Evolutionary conservation across 1,140 invertebrate species (phyloP), one percentile per base, ranked within the genome.

Genomic region (Pogonomyrmex californicus): DNA sequence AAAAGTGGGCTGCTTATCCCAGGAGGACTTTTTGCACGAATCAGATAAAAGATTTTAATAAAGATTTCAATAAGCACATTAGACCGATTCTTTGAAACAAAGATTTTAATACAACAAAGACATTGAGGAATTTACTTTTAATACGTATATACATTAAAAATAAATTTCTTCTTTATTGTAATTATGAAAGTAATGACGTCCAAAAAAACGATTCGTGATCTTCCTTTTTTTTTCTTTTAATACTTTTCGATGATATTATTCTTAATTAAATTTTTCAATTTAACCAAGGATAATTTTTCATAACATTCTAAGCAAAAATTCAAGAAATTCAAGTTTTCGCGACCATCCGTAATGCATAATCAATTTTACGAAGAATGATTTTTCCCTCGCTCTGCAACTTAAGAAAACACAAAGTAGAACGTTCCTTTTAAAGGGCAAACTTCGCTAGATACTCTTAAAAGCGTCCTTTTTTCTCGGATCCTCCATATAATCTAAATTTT

Each of bases 1-100:
- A 90, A 73, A 90, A 88, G 77, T 87, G 85, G 47, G 54, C 73
- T 91, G 79, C 82, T 90, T 83, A 62, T 68, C 49, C 58, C 56
- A 58, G 36, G 54, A 75, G 82, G 66, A 75, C 73, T 79, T 86
- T 47, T 51, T 49, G 62, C 14, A 75, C 23, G 36, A 65, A 83
- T 83, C 63, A 71, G 78, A 91, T 90, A 91, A 91, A 91, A 85
- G 83, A 85, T 85, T 88, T 91, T 86, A 91, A 91, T 88, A 88
- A 87, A 88, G 62, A 86, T 86, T 90, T 88, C 88, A 62, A 83
- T 82, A 51, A 54, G 5, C 62, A 41, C 51, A 33, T 1, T 4
- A 62, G 14, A 63, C 51, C 30, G 41, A 70, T 33, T 36, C n/a
- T 56, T 73, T 65, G 49, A 81, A 65, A 70, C 49, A 70, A 68